Evolutionary conservation across 2,888 invertebrate genomes (phyloP).

Genomic region (Conistra vaccinii): DNA sequence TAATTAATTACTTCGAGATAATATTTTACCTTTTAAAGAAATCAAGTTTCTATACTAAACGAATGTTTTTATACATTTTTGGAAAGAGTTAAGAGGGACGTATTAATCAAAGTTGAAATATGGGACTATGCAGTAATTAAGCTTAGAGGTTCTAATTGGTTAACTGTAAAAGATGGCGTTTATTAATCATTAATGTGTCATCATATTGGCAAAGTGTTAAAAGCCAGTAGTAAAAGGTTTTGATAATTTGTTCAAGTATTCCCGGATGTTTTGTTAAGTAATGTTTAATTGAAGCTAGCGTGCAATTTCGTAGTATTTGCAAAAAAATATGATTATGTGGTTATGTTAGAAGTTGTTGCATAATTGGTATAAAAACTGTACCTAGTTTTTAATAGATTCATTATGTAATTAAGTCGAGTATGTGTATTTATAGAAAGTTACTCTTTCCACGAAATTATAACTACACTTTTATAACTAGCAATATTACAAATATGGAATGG

Average conservation of each 20-base stretch:
- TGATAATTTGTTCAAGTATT: constrained; percentile 20
- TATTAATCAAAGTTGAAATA: constrained; percentile 64
- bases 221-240: constrained; percentile 70
- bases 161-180: constrained; percentile 54
- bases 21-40: constrained; percentile 65
- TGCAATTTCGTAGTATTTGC: constrained; percentile 8
- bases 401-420: constrained; percentile 18
- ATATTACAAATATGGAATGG: not conserved
- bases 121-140: constrained; percentile 55
- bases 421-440: constrained; percentile 28
- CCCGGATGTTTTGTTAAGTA: constrained; percentile 22
- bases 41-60: constrained; percentile 63
- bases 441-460: constrained; percentile 3
- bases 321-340: constrained; percentile 7
- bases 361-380: constrained; percentile 16
- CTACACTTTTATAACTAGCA: not conserved
- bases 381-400: constrained; percentile 20
- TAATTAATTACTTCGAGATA: constrained; percentile 66
- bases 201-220: constrained; percentile 67
- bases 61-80: constrained; percentile 63
- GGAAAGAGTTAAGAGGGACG: constrained; percentile 61
- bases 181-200: constrained; percentile 67
- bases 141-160: constrained; percentile 58
- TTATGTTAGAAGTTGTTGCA: constrained; percentile 8
- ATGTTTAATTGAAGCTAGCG: not conserved